Conservation (phyloP, 2,797 vertebrate genomes). For the Acestrorhynchus altus region DNA sequence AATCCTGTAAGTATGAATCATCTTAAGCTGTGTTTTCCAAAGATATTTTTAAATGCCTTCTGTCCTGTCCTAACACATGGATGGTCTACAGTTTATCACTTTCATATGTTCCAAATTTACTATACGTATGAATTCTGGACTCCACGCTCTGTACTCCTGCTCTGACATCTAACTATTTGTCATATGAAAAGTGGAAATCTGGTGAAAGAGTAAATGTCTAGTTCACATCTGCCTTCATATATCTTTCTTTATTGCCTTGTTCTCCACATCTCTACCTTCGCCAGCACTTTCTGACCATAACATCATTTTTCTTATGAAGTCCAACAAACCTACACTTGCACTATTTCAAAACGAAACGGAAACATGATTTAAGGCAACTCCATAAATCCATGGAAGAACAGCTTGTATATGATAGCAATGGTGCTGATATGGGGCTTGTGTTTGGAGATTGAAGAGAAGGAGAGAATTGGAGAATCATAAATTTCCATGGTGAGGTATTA, state of each 20-base stretch:
- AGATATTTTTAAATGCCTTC: not conserved
- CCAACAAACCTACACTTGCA: conserved; percentile 43
- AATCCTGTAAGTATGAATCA: not conserved
- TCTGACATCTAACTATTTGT: conserved; percentile 33
- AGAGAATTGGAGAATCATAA: conserved; percentile 44
- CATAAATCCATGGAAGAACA: conserved; percentile 19
- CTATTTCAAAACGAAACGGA: conserved; percentile 52
- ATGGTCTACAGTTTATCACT: not conserved
- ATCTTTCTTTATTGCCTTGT: conserved; percentile 42
- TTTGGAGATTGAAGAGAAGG: conserved; percentile 29
- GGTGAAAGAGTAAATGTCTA: conserved; percentile 28
- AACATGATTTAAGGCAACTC: conserved; percentile 48
- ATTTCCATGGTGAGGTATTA: conserved; percentile 33
- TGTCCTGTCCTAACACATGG: not conserved
- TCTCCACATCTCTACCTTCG: conserved; percentile 17
- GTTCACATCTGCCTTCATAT: conserved; percentile 37
- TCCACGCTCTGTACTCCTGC: no score
- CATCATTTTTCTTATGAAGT: conserved; percentile 22
- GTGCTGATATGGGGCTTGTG: conserved; percentile 2
- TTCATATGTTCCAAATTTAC: conserved; percentile 15
- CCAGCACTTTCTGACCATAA: conserved; percentile 36
- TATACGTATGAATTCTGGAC: conserved; percentile 5
- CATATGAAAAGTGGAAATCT: conserved; percentile 32
- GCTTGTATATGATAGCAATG: not conserved
- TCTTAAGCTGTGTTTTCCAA: not conserved